Percentiles rank a stretch among this genome's conserved stretches.
Conservation (phyloP, 1,140 invertebrate species). For the Drosophila nigromelanica region DNA sequence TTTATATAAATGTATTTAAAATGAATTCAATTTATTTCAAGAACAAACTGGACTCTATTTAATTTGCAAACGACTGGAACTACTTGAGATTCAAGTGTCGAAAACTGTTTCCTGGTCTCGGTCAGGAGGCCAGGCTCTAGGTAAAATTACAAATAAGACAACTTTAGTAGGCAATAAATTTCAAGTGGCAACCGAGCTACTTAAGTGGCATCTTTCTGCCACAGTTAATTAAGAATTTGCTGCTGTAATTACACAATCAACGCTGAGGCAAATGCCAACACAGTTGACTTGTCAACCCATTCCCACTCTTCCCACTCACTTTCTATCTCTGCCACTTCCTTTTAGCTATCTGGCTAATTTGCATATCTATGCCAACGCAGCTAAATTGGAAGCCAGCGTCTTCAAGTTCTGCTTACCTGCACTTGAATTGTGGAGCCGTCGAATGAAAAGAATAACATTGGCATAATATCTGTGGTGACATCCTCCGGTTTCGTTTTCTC, state of each 20-base stretch:
- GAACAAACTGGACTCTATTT: not conserved
- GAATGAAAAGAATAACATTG: conserved; percentile 94
- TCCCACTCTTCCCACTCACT: conserved; percentile 9
- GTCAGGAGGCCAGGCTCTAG: not conserved
- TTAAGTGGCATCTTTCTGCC: conserved; percentile 54
- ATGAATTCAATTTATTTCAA: not conserved
- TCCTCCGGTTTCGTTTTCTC: conserved; percentile 94
- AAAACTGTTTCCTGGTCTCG: conserved; percentile 16
- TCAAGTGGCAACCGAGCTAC: conserved; percentile 39
- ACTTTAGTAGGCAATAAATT: conserved; percentile 44
- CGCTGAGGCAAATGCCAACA: conserved; percentile 39
- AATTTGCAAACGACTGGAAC: not conserved
- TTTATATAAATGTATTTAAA: not conserved
- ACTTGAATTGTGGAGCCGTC: conserved; percentile 96
- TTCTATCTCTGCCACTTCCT: not conserved
- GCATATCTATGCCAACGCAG: conserved; percentile 39
- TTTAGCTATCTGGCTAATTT: conserved; percentile 33
- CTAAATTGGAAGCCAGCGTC: conserved; percentile 5
- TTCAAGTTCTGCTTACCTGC: conserved; percentile 88
- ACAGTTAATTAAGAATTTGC: conserved; percentile 76
- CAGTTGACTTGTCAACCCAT: conserved; percentile 55
- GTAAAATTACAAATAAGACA: conserved; percentile 21
- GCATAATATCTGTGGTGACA: conserved; percentile 91
- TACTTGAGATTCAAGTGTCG: conserved; percentile 1
- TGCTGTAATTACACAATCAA: conserved; percentile 72